Base-by-base conservation (phyloP, 2,888 invertebrate genomes). In the Melanostoma scalare region DNA sequence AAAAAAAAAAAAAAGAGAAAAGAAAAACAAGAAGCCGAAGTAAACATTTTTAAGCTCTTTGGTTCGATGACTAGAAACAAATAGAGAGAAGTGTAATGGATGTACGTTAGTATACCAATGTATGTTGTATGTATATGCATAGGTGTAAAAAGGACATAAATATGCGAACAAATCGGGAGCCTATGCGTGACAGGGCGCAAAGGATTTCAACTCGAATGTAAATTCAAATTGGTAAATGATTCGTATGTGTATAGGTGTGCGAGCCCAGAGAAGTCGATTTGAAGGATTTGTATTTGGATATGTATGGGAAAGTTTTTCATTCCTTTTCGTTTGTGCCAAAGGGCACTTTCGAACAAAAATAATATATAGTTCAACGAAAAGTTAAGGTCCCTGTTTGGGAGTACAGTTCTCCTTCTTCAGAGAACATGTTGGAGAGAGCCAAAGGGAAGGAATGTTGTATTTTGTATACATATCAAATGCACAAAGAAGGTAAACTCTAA, bases 121-220 rank as follows among this genome's bases (percentile, higher is more conserved):
- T 20, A 60, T 61, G 36, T 46, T 3, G 10, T 6, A 20, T 33
- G 60, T 10, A 10, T 44, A 60, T 40, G 30, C 56, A 56, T 6
- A 56, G 8, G 40, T 40, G 56, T 4, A 36, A 52, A 74, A 74
- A 50, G 42, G 67, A 73, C 65, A 60, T 50, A 61, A 20, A 20
- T 20, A 20, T 20, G 50, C 35, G 65, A 52, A 71, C 52, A 53
- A 63, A 20, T 20, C 20, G 44, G 42, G 52, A 53, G 68, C 69
- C 65, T 69, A 77, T 84, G 82, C 78, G 78, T 84, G 73, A 78
- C 78, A 53, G 65, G 69, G 73, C 68, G 73, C 77, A 73, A 84
- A 78, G 78, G 74, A 78, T 74, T 74, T 58, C 58, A 77, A 65
- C 68, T 77, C 73, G 69, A 82, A 77, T 82, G 73, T 69, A 82